These are phyloP conservation scores for Sphecodes monilicornis DNA, from an alignment of 2,888 invertebrate genomes.

Conservation along the genomic window DNA sequence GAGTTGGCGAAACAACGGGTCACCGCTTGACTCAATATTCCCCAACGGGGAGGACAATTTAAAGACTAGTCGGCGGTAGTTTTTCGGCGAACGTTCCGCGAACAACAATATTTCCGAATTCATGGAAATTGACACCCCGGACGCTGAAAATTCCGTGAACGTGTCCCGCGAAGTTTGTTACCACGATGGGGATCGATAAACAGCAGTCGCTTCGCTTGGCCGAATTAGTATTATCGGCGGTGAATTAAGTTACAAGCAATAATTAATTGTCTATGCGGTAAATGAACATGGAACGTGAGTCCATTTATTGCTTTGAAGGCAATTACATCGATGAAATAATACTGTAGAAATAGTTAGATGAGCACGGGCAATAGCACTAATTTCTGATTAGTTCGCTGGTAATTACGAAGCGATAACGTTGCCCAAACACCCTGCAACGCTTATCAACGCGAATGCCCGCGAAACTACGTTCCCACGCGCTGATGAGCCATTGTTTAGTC, in stretches of 20 bases:
- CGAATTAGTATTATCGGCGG: conserved; percentile 30
- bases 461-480: conserved; percentile 9
- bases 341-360: conserved; percentile 48
- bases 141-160: background rate
- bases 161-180: background rate
- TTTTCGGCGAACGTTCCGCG: background rate
- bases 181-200: background rate
- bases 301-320: conserved; percentile 33
- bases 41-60: background rate
- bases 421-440: conserved; percentile 16
- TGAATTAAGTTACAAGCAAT: conserved; percentile 43
- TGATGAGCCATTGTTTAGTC: conserved; percentile 49
- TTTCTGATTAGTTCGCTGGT: conserved; percentile 52
- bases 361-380: conserved; percentile 29
- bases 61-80: background rate
- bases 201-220: background rate
- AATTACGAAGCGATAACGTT: conserved; percentile 51
- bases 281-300: conserved; percentile 46
- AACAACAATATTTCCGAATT: conserved; percentile 6
- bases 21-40: conserved; percentile 11
- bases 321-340: conserved; percentile 50
- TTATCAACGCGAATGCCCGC: conserved; percentile 50
- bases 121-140: background rate
- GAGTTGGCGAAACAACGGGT: conserved; percentile 27
- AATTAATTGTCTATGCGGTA: conserved; percentile 43